Evolutionary conservation across 1,140 invertebrate genomes (phyloP).

Genomic region (Zaprionus africanus): DNA sequence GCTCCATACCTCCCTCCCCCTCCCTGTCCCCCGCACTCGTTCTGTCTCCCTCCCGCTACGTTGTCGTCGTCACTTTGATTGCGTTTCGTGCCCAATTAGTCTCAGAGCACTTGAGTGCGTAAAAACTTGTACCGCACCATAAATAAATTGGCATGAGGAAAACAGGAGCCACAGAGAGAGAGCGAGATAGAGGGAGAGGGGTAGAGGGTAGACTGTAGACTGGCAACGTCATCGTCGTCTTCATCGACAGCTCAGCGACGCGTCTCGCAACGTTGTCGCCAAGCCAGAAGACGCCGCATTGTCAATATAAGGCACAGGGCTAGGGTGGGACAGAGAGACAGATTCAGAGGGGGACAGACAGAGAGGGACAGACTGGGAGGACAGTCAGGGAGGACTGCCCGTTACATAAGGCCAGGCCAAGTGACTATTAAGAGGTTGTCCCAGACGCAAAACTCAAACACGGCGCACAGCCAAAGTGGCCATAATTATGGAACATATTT

Average conservation of each 20-base stretch:
- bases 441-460: conserved; percentile 29
- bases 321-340: conserved; percentile 34
- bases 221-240: conserved; percentile 35
- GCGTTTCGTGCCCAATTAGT: conserved; percentile 83
- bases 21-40: neutral
- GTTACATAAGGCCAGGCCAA: conserved; percentile 66
- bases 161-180: conserved; percentile 64
- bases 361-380: neutral
- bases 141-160: conserved; percentile 82
- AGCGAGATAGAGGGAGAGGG: neutral
- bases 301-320: conserved; percentile 57
- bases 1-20: conserved; percentile 13
- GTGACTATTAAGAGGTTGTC: conserved; percentile 67
- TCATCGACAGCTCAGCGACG: conserved; percentile 49
- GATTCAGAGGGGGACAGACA: neutral
- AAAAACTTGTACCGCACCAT: conserved; percentile 84
- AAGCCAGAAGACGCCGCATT: conserved; percentile 42
- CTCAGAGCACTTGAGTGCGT: conserved; percentile 83
- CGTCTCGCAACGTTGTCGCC: conserved; percentile 49
- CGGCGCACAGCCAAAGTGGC: conserved; percentile 43
- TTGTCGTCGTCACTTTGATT: conserved; percentile 81
- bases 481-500: conserved; percentile 78
- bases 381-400: neutral
- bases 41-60: conserved; percentile 38
- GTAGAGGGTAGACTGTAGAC: neutral